A percentile compares a stretch with the other conserved stretches of the same genome.
These are phyloP conservation scores for Zoanthus sansibaricus DNA, from an alignment of 92 coral and sea anemone species.

Conservation along the genomic window DNA sequence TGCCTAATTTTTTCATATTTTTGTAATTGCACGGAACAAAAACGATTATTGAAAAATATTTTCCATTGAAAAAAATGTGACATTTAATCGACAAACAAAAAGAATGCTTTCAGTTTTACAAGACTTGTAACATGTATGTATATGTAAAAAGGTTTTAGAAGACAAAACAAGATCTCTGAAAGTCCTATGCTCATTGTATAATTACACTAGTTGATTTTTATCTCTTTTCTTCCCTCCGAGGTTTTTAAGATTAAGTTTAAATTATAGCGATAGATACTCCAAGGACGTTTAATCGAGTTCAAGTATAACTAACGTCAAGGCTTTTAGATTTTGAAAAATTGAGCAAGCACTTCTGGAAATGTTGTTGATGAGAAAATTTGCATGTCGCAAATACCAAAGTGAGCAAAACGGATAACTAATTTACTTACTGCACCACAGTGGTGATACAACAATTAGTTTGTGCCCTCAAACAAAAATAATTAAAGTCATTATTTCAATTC, in stretches of 20 bases:
- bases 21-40: not conserved
- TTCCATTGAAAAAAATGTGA: not conserved
- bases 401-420: not conserved
- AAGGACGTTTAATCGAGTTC: not conserved
- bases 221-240: not conserved
- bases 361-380: not conserved
- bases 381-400: not conserved
- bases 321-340: not conserved
- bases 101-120: not conserved
- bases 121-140: no score
- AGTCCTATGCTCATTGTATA: no score
- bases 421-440: not conserved
- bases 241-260: not conserved
- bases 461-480: not conserved
- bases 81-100: not conserved
- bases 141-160: not conserved
- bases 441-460: slow-evolving; percentile 3
- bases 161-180: not conserved
- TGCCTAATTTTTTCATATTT: not conserved
- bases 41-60: not conserved
- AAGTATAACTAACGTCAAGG: not conserved
- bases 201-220: no score
- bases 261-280: not conserved
- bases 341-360: not conserved
- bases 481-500: slow-evolving; percentile 1